These are phyloP conservation scores for Euspilapteryx auroguttella DNA, from an alignment of 2,888 invertebrate species.

Conservation along the genomic window DNA sequence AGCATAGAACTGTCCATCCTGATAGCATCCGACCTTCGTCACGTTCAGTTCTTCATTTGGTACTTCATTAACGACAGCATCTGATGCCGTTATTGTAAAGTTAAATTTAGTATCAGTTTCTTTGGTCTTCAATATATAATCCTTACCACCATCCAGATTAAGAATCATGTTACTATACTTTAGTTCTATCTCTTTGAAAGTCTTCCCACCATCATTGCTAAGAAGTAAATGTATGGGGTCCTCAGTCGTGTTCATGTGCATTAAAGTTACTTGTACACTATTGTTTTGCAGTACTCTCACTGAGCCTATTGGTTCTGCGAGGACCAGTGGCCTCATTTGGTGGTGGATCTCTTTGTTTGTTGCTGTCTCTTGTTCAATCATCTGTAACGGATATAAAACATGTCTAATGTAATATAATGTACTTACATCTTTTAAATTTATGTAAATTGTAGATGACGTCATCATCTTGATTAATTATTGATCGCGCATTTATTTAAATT, in stretches of 20 bases:
- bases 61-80: constrained; percentile 9
- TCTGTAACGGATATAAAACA: too few species aligned
- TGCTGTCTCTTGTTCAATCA: too few species aligned
- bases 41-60: constrained; percentile 17
- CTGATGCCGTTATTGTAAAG: constrained; percentile 37
- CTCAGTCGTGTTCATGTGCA: constrained; percentile 29
- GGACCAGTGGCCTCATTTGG: constrained; percentile 23
- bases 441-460: too few species aligned
- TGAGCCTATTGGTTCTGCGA: constrained; percentile 43
- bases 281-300: constrained; percentile 49
- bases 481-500: too few species aligned
- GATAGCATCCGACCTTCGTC: constrained; percentile 28
- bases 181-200: constrained; percentile 34
- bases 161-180: constrained; percentile 38
- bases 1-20: constrained; percentile 33
- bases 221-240: constrained; percentile 40
- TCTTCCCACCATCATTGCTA: constrained; percentile 36
- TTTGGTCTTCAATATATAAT: constrained; percentile 45
- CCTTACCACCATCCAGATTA: constrained; percentile 39
- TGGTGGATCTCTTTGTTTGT: too few species aligned
- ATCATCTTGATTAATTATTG: too few species aligned
- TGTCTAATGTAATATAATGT: too few species aligned
- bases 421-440: too few species aligned
- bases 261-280: constrained; percentile 44
- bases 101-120: constrained; percentile 51